A percentile compares a stretch with the other conserved stretches of the same genome.
Evolutionary conservation across 2,888 invertebrate species (phyloP).

Genomic region (Heliothis peltigera): DNA sequence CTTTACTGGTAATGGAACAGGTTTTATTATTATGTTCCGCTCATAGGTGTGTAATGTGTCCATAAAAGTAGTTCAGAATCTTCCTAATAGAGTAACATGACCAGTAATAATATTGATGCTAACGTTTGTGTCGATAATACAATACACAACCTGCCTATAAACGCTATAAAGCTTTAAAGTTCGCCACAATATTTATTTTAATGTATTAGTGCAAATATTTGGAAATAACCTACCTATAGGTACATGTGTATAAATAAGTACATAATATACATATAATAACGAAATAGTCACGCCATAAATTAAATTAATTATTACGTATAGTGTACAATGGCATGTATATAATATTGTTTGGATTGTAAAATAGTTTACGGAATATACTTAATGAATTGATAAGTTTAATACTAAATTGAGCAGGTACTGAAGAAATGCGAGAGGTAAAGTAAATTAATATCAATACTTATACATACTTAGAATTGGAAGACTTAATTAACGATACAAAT

Average conservation of each 20-base stretch:
- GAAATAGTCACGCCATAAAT: slow-evolving; percentile 39
- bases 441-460: slow-evolving; percentile 72
- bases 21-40: slow-evolving; percentile 1
- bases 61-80: slow-evolving; percentile 46
- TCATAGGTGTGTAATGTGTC: slow-evolving; percentile 19
- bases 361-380: slow-evolving; percentile 58
- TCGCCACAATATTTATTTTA: slow-evolving; percentile 36
- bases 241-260: slow-evolving; percentile 20
- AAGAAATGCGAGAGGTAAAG: slow-evolving; percentile 76
- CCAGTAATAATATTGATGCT: slow-evolving; percentile 31
- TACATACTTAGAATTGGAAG: slow-evolving; percentile 86
- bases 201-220: slow-evolving; percentile 51
- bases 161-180: slow-evolving; percentile 44
- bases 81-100: slow-evolving; percentile 27
- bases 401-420: slow-evolving; percentile 82
- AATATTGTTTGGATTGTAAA: slow-evolving; percentile 48
- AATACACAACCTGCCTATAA: slow-evolving; percentile 45
- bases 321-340: slow-evolving; percentile 40
- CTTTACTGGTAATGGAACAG: slow-evolving; percentile 36
- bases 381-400: slow-evolving; percentile 71
- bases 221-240: slow-evolving; percentile 52
- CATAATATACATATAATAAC: slow-evolving; percentile 33
- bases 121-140: slow-evolving; percentile 33
- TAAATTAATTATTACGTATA: slow-evolving; percentile 25
- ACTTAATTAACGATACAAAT: slow-evolving; percentile 86